Base-by-base conservation (phyloP, 2,113 vertebrate species). In the Ptilorrhoa leucosticta region DNA sequence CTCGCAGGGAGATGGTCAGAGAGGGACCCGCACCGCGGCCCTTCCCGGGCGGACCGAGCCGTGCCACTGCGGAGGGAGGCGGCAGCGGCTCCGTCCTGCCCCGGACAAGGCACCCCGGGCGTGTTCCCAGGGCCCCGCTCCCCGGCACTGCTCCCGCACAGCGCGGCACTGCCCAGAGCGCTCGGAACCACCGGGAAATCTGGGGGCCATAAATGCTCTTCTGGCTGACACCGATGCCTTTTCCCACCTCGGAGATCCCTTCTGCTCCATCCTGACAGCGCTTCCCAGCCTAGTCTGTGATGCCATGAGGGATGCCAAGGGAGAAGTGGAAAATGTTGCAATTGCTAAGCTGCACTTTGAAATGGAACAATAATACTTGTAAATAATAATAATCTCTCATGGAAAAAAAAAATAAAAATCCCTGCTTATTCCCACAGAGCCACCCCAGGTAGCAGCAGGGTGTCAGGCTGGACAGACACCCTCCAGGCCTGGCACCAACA, bases 341-440 rank as follows among this genome's bases (percentile, higher is more conserved):
- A 92, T 50, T 83, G 44, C 66, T 37, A 57, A 91, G 70, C 68
- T 58, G 53, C 23, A 5, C 84, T 94, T 93, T 68, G 88, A 92
- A 91, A 79, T 56, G 65, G 85, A 94, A 87, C 54, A 88, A 56
- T 58, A 77, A 76, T 72, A 79, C 45, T 75, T 87, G 73, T 76
- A 95, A 96, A 91, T 94, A 92, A 86, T 64, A 82, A 42, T 87
- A 83, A 94, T 77, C 69, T 83, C 37, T 72, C 61, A 80, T 20
- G n/a, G 3, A 11, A 19, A 58, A 84, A 72, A 83, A 60, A 66
- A 83, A n/a, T n/a, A n/a, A 17, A 61, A 48, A 79, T 61, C 57
- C 26, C 83, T 87, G 35, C 47, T 54, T 65, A 79, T 63, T 75
- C 65, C 73, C 83, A 50, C 17, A 47, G 22, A 90, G 89, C 9